Conservation (phyloP, 1,140 invertebrate species). For the Drosophila funebris region DNA sequence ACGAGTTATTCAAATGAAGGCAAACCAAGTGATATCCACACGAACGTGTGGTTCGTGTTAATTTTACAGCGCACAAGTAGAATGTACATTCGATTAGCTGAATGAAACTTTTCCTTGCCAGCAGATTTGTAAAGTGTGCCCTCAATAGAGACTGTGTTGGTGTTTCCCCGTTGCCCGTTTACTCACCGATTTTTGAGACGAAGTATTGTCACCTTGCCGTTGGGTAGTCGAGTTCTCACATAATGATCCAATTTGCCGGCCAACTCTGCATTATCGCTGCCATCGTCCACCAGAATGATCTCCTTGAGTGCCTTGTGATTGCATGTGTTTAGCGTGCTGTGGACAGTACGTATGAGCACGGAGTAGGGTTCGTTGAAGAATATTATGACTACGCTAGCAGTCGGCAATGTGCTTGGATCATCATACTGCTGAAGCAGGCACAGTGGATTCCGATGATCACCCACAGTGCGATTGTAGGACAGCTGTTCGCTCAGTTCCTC, state of each 20-base stretch:
- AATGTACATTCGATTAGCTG: slow-evolving; percentile 65
- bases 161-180: neutral
- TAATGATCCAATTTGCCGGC: slow-evolving; percentile 91
- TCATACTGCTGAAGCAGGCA: slow-evolving; percentile 84
- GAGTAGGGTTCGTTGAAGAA: slow-evolving; percentile 96
- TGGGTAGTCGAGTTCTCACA: slow-evolving; percentile 87
- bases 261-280: slow-evolving; percentile 91
- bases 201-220: slow-evolving; percentile 89
- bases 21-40: slow-evolving; percentile 35
- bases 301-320: slow-evolving; percentile 89
- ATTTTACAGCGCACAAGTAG: slow-evolving; percentile 30
- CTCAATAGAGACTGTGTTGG: neutral
- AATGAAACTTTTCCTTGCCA: slow-evolving; percentile 65
- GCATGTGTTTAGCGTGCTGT: slow-evolving; percentile 93
- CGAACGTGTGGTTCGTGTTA: slow-evolving; percentile 42
- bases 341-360: slow-evolving; percentile 92
- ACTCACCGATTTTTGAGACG: slow-evolving; percentile 88
- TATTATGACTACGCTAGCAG: slow-evolving; percentile 90
- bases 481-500: slow-evolving; percentile 92
- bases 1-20: slow-evolving; percentile 78
- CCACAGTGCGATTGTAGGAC: slow-evolving; percentile 89
- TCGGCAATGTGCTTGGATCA: slow-evolving; percentile 83
- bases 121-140: slow-evolving; percentile 30
- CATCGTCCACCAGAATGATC: slow-evolving; percentile 95
- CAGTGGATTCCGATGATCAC: slow-evolving; percentile 85